Conservation (phyloP, 2,113 vertebrate genomes). For the Channa maculata region DNA sequence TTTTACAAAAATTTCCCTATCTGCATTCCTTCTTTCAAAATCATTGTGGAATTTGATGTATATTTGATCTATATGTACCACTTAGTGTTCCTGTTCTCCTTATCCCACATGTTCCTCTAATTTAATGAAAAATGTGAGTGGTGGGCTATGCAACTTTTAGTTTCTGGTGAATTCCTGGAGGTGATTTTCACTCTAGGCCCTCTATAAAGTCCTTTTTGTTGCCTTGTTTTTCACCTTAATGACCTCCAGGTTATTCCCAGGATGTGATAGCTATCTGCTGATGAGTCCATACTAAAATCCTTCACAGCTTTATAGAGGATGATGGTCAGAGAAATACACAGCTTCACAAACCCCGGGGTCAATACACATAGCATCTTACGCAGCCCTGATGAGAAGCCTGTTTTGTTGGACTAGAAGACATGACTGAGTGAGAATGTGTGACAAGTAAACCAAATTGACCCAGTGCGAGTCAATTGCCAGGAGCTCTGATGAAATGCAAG, state of each 20-base stretch:
- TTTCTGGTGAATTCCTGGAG: background rate
- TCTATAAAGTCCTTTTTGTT: background rate
- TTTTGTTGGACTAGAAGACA: conserved; percentile 28
- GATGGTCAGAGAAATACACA: background rate
- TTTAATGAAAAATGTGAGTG: too few species aligned
- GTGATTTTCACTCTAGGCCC: too few species aligned
- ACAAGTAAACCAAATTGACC: background rate
- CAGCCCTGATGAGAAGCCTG: conserved; percentile 7
- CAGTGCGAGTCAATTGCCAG: conserved; percentile 11
- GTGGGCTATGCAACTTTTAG: too few species aligned
- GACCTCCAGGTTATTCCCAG: conserved; percentile 29
- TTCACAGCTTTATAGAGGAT: background rate
- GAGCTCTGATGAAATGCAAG: background rate
- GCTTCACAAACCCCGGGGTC: background rate
- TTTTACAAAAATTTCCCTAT: too few species aligned
- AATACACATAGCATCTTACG: conserved; percentile 31
- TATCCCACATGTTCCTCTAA: too few species aligned
- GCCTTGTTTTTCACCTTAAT: conserved; percentile 32
- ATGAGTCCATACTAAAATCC: conserved; percentile 10
- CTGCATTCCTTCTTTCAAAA: too few species aligned
- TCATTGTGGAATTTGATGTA: too few species aligned
- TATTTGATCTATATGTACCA: too few species aligned
- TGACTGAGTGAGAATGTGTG: background rate
- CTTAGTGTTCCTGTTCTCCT: too few species aligned
- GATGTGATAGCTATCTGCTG: conserved; percentile 64